Base-by-base conservation (phyloP, 2,113 vertebrate genomes). In the Desmodus rotundus region DNA sequence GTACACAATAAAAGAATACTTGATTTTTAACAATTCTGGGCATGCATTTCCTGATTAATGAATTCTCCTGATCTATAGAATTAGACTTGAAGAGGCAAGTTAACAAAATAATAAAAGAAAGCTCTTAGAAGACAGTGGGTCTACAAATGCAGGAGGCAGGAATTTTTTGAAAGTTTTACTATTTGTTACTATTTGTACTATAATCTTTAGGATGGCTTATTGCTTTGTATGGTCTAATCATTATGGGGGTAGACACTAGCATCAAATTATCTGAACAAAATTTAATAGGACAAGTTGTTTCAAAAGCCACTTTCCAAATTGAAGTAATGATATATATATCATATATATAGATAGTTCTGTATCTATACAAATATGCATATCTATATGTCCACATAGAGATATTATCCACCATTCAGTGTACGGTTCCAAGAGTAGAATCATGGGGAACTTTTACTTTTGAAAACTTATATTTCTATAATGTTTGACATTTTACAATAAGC, bases 231-330 rank as follows among this genome's bases (percentile, higher is more conserved):
- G 61, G 20, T 65, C 31, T 94, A 73, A 56, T 68, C 58, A 72
- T 50, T 74, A 54, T 33, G 54, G 86, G 50, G 41, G 13, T n/a
- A 78, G 43, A 86, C 28, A 61, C 0, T 28, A 65, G 41, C 24
- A 74, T 56, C 28, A 89, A 72, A 65, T 68, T 84, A 93, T 86
- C 65, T 86, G 87, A 91, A 91, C 41, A 92, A 90, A 96, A 94
- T 91, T 47, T 52, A 56, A 16, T 13, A 86, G 22, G 41, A 52
- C 76, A 63, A 87, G 84, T 24, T 54, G 28, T 47, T 74, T 91
- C 31, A 84, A 67, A 63, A 93, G 77, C 33, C 81, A 80, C 7
- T 93, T 80, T 88, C 33, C 19, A 82, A 83, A 87, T 94, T 63
- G 89, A 91, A 85, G 52, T 47, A 36, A 84, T 0, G 43, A 54